phyloP scores from a whole-genome alignment of 2,797 vertebrate species.

The Pipistrellus nathusii region DNA sequence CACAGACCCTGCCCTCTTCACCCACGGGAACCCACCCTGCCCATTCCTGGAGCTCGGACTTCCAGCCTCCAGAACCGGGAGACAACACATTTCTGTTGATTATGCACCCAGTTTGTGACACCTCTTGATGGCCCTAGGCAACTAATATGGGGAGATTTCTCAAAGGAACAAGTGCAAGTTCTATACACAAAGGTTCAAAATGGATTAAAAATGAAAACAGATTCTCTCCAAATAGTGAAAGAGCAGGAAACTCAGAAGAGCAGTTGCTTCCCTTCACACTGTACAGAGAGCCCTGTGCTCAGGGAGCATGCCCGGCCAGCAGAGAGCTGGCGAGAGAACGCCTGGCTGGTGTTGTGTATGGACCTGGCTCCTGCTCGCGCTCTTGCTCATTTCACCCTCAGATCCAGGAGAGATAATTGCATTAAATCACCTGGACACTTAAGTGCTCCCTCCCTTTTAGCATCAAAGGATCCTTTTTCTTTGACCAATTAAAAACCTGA shows the following conservation, averaged over 20 bases:
- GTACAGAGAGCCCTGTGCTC: no score
- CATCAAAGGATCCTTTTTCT: constrained; percentile 18
- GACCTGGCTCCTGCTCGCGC: neutral
- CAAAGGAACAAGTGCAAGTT: neutral
- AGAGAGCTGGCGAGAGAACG: neutral
- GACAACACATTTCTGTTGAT: neutral
- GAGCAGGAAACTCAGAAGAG: no score
- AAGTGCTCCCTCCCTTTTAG: neutral
- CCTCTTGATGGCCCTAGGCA: neutral
- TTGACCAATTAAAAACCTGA: neutral
- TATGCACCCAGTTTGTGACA: neutral
- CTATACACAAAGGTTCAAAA: neutral
- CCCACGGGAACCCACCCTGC: neutral
- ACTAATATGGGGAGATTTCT: neutral
- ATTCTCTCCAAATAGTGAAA: no score
- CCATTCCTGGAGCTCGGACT: neutral
- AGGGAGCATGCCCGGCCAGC: neutral
- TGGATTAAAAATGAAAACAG: neutral
- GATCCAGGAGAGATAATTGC: neutral
- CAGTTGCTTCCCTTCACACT: no score
- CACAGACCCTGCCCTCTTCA: neutral
- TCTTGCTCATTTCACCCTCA: neutral
- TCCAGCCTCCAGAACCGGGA: neutral
- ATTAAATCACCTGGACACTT: neutral
- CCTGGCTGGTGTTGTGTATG: neutral